Conservation (phyloP, 1,140 invertebrate genomes). For the Papilio aristodemus region DNA sequence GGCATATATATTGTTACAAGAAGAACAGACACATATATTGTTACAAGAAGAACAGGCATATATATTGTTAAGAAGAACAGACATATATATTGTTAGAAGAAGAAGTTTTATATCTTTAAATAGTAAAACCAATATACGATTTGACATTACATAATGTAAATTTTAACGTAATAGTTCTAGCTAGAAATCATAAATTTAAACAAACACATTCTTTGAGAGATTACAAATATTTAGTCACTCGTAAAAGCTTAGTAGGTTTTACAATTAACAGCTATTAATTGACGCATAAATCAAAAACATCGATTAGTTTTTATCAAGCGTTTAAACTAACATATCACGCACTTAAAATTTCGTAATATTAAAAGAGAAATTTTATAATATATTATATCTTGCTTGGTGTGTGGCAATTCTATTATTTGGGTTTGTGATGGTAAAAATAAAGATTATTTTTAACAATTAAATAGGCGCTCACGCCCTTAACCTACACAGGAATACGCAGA, state of each 20-base stretch:
- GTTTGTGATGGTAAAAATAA: no score
- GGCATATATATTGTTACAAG: no score
- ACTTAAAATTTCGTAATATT: neutral
- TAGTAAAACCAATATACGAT: slow-evolving; percentile 9
- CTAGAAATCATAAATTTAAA: slow-evolving; percentile 4
- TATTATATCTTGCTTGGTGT: neutral
- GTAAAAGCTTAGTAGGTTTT: neutral
- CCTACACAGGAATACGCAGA: no score
- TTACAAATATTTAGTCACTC: slow-evolving; percentile 8
- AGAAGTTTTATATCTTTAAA: neutral
- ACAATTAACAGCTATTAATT: neutral
- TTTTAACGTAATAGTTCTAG: neutral
- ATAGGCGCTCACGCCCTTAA: no score
- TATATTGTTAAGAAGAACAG: no score
- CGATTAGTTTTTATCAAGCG: neutral
- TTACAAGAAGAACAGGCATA: no score
- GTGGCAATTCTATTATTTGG: no score
- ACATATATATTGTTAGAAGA: neutral
- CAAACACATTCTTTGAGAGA: slow-evolving; percentile 16
- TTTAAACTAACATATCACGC: neutral
- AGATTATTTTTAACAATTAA: no score
- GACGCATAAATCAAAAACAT: neutral
- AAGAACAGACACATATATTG: no score
- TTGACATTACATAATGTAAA: neutral
- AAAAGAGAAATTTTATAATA: neutral